phyloP scores from a whole-genome alignment of 2,113 vertebrate species.

The Cettia cetti region DNA sequence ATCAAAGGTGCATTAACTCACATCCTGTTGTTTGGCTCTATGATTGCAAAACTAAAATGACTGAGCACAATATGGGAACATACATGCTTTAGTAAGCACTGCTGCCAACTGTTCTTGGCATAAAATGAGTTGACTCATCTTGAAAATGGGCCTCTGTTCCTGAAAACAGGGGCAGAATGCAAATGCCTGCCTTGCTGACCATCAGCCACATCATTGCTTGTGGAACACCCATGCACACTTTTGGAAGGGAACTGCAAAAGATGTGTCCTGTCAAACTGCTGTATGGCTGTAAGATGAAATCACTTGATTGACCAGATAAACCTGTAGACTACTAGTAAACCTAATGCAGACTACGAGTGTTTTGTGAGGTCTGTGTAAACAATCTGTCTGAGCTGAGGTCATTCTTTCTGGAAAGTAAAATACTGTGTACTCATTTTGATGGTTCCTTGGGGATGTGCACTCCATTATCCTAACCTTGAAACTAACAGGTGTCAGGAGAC shows the following conservation, averaged over 20 bases:
- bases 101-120: conserved; percentile 58
- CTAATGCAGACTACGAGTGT: background rate
- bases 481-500: conserved; percentile 26
- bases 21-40: conserved; percentile 48
- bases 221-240: background rate
- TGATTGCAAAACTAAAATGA: conserved; percentile 45
- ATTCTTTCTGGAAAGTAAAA: conserved; percentile 19
- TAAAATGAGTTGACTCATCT: conserved; percentile 39
- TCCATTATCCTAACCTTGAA: conserved; percentile 7
- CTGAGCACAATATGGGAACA: conserved; percentile 40
- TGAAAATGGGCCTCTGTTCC: conserved; percentile 48
- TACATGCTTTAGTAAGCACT: background rate
- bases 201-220: background rate
- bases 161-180: conserved; percentile 14
- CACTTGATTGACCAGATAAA: background rate
- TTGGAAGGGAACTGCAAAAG: background rate
- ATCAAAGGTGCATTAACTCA: conserved; percentile 49
- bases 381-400: background rate
- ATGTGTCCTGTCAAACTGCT: background rate
- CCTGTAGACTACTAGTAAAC: background rate
- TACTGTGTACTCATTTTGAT: background rate
- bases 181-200: conserved; percentile 7
- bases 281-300: background rate
- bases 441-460: background rate
- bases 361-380: conserved; percentile 5